A percentile compares a stretch with the other conserved stretches of the same genome.
Evolutionary conservation across 1,140 invertebrate species (phyloP).

Genomic region (Sitophilus oryzae): DNA sequence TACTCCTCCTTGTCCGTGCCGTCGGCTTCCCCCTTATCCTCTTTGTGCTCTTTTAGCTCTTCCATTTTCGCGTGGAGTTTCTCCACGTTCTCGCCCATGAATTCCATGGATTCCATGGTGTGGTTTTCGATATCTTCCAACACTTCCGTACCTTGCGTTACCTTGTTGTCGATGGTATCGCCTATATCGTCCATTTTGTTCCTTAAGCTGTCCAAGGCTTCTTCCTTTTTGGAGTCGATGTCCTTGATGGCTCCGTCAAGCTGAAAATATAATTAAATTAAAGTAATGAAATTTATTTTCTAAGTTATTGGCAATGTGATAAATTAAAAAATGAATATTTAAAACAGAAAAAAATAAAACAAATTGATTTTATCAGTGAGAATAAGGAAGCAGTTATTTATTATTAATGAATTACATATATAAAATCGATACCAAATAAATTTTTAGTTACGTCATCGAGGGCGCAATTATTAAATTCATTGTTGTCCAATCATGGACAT

Average conservation of each 20-base stretch:
- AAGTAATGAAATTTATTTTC: too few species aligned
- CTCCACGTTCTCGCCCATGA: constrained; percentile 18
- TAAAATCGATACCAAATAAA: too few species aligned
- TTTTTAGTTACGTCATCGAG: too few species aligned
- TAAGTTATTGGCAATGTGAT: too few species aligned
- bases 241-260: constrained; percentile 4
- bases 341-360: too few species aligned
- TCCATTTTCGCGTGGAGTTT: constrained; percentile 10
- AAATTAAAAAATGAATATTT: too few species aligned
- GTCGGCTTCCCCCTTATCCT: neutral
- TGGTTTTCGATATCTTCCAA: constrained; percentile 27
- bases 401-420: too few species aligned
- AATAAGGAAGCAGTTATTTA: too few species aligned
- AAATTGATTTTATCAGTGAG: too few species aligned
- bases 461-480: too few species aligned
- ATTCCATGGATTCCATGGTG: constrained; percentile 15
- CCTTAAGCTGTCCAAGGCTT: constrained; percentile 19
- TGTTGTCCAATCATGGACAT: too few species aligned
- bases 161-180: constrained; percentile 20
- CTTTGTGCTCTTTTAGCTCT: constrained; percentile 1
- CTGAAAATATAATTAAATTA: too few species aligned
- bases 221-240: constrained; percentile 18
- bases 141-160: constrained; percentile 17
- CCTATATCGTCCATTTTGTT: constrained; percentile 21
- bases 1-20: constrained; percentile 21